These are phyloP conservation scores for Eupithecia inturbata DNA, from an alignment of 2,888 invertebrate genomes.

Conservation along the genomic window DNA sequence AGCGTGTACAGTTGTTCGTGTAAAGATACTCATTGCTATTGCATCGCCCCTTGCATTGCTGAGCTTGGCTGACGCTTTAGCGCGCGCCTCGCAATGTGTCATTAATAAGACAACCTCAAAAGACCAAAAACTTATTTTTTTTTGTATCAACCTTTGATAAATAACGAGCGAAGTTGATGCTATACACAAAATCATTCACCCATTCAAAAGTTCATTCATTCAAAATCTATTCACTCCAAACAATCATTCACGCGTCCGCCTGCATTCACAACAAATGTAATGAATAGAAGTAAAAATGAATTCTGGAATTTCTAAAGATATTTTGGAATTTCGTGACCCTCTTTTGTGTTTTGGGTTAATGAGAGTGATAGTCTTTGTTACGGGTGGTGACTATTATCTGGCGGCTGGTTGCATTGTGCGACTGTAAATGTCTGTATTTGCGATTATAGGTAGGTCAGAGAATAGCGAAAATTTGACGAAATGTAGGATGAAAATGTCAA, in stretches of 20 bases:
- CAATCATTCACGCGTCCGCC: slow-evolving; percentile 18
- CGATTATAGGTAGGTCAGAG: neutral
- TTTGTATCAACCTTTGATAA: neutral
- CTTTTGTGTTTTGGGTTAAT: slow-evolving; percentile 33
- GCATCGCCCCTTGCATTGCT: no score
- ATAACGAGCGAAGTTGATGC: neutral
- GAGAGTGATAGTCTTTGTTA: slow-evolving; percentile 40
- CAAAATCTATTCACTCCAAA: slow-evolving; percentile 9
- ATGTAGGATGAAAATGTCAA: neutral
- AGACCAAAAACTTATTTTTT: neutral
- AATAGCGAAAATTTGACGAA: neutral
- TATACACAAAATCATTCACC: slow-evolving; percentile 7
- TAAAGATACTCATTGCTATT: no score
- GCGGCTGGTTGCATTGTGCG: slow-evolving; percentile 37
- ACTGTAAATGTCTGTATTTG: slow-evolving; percentile 36
- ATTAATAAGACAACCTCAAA: neutral
- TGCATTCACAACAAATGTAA: slow-evolving; percentile 42
- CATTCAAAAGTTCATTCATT: slow-evolving; percentile 18
- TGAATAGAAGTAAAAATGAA: slow-evolving; percentile 42
- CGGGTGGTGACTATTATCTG: slow-evolving; percentile 21
- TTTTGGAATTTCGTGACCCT: slow-evolving; percentile 43
- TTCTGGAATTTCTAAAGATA: slow-evolving; percentile 43
- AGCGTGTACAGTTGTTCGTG: no score
- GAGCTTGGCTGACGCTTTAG: no score
- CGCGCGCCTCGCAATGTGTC: no score